Conservation (phyloP, 1,140 invertebrate genomes). For the Drosophila sechellia region DNA sequence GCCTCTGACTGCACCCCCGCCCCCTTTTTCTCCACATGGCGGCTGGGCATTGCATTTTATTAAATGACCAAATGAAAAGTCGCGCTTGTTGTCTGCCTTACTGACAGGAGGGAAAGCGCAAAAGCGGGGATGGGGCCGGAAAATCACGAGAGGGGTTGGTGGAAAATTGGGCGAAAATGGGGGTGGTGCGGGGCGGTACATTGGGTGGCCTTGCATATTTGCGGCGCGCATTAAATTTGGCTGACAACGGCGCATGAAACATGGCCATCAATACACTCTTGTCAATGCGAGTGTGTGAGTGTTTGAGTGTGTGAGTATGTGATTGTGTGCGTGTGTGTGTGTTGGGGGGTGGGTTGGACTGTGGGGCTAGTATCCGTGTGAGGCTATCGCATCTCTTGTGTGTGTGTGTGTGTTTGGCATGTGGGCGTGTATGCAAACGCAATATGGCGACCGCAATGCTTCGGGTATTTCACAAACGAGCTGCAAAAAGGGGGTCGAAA, state of each 20-base stretch:
- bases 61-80: constrained; percentile 82
- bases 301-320: too few relatives aligned
- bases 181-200: background rate
- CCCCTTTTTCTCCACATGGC: constrained; percentile 14
- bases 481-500: constrained; percentile 32
- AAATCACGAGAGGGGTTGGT: background rate
- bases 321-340: background rate
- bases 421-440: constrained; percentile 82
- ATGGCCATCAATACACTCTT: constrained; percentile 77
- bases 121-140: background rate
- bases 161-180: background rate
- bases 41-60: constrained; percentile 73
- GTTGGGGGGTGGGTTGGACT: background rate
- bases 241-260: constrained; percentile 80
- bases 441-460: constrained; percentile 84
- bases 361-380: background rate
- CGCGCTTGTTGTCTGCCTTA: constrained; percentile 69
- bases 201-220: constrained; percentile 69
- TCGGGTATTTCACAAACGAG: constrained; percentile 62
- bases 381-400: constrained; percentile 28
- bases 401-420: constrained; percentile 61
- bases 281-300: constrained; percentile 52
- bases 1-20: background rate
- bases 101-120: constrained; percentile 15
- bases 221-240: constrained; percentile 81